These are phyloP conservation scores for Pangasius macronema DNA, from an alignment of 2,797 vertebrate genomes.

Conservation along the genomic window DNA sequence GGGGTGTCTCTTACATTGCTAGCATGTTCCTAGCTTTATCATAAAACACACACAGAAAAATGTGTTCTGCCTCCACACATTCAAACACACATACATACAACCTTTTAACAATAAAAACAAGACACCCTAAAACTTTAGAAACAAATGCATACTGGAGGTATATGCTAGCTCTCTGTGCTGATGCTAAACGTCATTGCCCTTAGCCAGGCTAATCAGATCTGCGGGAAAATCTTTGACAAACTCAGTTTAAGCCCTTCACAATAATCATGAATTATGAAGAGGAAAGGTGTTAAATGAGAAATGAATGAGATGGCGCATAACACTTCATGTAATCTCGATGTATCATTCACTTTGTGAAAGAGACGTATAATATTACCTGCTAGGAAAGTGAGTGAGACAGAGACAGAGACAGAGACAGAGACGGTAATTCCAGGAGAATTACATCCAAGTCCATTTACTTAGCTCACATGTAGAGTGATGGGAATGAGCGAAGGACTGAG, in stretches of 20 bases:
- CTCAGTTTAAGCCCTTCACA: constrained; percentile 39
- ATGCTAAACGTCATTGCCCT: background rate
- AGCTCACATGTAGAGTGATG: constrained; percentile 17
- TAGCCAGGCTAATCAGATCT: background rate
- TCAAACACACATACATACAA: background rate
- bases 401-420: background rate
- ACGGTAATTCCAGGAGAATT: constrained; percentile 6
- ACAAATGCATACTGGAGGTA: background rate
- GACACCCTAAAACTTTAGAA: background rate
- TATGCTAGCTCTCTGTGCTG: background rate
- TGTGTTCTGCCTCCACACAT: background rate
- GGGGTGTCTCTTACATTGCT: background rate
- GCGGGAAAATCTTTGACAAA: constrained; percentile 36
- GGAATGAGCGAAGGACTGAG: background rate
- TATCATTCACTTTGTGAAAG: constrained; percentile 59
- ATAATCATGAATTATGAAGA: constrained; percentile 62
- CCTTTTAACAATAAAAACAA: background rate
- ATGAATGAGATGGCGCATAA: constrained; percentile 58
- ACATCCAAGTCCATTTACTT: constrained; percentile 35
- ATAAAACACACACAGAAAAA: too few relatives aligned
- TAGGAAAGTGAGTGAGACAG: constrained; percentile 16
- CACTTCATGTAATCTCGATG: constrained; percentile 61
- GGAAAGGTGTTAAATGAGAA: constrained; percentile 61
- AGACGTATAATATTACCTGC: constrained; percentile 59
- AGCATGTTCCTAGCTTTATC: too few relatives aligned